Conservation (phyloP, 2,113 vertebrate species). For the Nyctereutes procyonoides region DNA sequence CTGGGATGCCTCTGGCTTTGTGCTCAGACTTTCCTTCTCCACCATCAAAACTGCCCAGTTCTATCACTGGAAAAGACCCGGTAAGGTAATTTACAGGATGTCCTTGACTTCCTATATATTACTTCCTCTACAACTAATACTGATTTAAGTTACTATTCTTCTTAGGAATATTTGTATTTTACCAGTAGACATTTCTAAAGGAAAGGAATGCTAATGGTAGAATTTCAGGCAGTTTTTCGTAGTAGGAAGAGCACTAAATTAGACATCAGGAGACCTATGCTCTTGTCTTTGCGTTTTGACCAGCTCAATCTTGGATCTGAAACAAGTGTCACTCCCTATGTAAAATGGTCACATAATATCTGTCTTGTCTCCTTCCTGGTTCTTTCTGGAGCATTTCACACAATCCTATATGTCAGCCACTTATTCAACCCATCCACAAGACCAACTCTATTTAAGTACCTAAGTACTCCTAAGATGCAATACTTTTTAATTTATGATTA, state of each 20-base stretch:
- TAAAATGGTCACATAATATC: not conserved
- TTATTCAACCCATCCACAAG: slow-evolving; percentile 26
- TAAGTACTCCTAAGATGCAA: not conserved
- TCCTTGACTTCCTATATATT: not conserved
- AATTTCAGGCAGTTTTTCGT: not conserved
- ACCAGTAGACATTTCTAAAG: not conserved
- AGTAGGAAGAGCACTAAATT: slow-evolving; percentile 7
- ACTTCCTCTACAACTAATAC: slow-evolving; percentile 17
- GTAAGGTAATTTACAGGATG: slow-evolving; percentile 15
- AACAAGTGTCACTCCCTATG: not conserved
- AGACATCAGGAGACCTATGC: not conserved
- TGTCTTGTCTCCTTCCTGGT: not conserved
- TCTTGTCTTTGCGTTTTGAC: not conserved
- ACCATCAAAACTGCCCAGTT: not conserved
- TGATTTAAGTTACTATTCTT: not conserved
- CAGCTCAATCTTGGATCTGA: not conserved
- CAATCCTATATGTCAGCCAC: not conserved
- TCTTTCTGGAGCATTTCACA: slow-evolving; percentile 43
- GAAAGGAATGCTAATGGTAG: not conserved
- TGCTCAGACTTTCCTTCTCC: not conserved
- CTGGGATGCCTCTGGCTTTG: not conserved
- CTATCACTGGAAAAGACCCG: not conserved
- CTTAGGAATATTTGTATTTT: slow-evolving; percentile 25
- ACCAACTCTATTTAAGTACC: not conserved
- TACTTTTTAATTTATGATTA: slow-evolving; percentile 43